A percentile compares a stretch with the other conserved stretches of the same genome.
phyloP scores from a whole-genome alignment of 2,113 vertebrate genomes.

The Puffinus mauretanicus region DNA sequence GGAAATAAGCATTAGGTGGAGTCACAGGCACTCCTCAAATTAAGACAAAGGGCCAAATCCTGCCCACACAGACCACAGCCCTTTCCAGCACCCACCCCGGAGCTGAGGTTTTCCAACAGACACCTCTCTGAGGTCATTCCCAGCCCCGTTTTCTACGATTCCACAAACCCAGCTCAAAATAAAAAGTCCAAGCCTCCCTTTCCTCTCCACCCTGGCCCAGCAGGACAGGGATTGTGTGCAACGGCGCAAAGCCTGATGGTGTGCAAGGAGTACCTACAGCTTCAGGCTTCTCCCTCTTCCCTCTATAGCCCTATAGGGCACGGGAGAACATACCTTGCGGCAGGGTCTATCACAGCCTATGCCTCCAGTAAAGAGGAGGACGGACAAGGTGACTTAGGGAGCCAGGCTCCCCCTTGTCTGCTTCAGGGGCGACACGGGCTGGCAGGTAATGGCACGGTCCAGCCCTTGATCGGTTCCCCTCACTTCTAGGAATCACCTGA shows the following conservation, averaged over 20 bases:
- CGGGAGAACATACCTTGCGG: accelerated
- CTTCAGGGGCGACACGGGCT: background rate
- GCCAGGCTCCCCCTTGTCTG: background rate
- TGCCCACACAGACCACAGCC: background rate
- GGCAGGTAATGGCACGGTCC: background rate
- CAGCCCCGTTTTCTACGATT: background rate
- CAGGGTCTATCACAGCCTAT: accelerated
- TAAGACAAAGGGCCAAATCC: background rate
- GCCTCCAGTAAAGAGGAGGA: background rate
- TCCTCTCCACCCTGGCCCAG: background rate
- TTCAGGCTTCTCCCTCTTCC: background rate
- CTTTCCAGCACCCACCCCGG: background rate
- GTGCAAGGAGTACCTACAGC: background rate
- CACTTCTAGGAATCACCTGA: background rate
- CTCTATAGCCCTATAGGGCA: accelerated
- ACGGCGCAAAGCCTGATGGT: background rate
- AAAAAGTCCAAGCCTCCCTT: background rate
- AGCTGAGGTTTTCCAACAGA: background rate
- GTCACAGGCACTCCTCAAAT: background rate
- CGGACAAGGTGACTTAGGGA: background rate
- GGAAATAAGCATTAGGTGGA: background rate
- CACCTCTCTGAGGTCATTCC: background rate
- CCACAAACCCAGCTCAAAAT: background rate
- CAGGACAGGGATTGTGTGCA: background rate
- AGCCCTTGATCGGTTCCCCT: background rate